Evolutionary conservation across 2,797 vertebrate genomes (phyloP).

Genomic region (Parotocinclus haroldoi): DNA sequence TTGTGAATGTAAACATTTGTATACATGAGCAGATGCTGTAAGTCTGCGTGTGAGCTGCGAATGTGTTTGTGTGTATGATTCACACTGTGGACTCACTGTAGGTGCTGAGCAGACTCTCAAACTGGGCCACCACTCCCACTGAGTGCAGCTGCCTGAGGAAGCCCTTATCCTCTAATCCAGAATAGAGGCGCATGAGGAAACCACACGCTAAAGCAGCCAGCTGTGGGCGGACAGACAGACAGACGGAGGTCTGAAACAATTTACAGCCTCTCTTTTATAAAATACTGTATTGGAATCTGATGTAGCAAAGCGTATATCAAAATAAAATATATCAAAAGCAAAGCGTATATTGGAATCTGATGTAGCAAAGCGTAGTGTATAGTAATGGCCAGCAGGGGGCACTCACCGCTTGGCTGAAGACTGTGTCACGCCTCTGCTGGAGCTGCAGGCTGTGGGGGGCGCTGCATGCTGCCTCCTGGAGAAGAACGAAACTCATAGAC

Average conservation of each 20-base stretch:
- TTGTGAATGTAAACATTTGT: too few relatives aligned
- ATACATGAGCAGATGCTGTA: too few relatives aligned
- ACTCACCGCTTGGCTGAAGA: conserved; percentile 97
- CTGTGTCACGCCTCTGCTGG: conserved; percentile 87
- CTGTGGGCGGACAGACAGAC: conserved; percentile 59
- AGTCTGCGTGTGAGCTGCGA: too few relatives aligned
- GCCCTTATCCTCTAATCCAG: conserved; percentile 83
- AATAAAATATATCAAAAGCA: too few relatives aligned
- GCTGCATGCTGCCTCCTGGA: conserved; percentile 91
- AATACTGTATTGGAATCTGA: too few relatives aligned
- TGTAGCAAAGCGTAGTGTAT: too few relatives aligned
- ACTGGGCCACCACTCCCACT: conserved; percentile 89
- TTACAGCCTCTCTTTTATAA: too few relatives aligned
- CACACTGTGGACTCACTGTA: conserved; percentile 82
- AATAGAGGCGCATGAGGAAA: conserved; percentile 87
- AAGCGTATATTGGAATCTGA: too few relatives aligned
- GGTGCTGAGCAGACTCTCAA: conserved; percentile 94
- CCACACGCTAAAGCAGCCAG: conserved; percentile 91
- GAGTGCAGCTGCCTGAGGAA: conserved; percentile 90
- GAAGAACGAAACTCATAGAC: conserved; percentile 91
- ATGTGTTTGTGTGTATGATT: neutral
- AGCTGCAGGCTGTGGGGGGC: conserved; percentile 88
- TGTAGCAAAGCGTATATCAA: too few relatives aligned
- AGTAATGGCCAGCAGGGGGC: too few relatives aligned
- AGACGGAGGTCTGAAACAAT: too few relatives aligned